Conservation (phyloP, 2,888 invertebrate species). For the Pseudococcus viburni region DNA sequence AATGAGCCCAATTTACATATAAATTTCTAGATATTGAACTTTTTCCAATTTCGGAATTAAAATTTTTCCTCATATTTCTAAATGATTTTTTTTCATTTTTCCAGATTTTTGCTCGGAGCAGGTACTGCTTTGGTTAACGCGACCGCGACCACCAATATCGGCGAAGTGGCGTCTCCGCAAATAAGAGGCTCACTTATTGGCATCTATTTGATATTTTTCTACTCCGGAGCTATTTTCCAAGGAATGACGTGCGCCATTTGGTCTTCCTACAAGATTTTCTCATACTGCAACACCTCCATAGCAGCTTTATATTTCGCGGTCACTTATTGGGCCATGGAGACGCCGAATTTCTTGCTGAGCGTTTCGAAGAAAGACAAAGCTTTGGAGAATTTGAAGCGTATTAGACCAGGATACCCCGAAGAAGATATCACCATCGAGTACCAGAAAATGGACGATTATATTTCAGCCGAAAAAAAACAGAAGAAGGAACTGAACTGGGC, state of each 20-base stretch:
- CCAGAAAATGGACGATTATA: conserved; percentile 44
- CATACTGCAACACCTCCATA: not conserved
- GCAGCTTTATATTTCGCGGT: conserved; percentile 39
- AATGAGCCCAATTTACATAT: not conserved
- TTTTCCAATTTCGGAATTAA: not conserved
- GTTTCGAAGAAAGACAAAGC: conserved; percentile 30
- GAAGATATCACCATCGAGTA: conserved; percentile 31
- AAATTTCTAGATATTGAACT: not conserved
- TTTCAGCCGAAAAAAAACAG: not conserved
- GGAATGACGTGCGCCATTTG: conserved; percentile 1
- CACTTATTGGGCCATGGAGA: conserved; percentile 49
- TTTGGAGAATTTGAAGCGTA: not conserved
- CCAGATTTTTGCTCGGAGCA: conserved; percentile 37
- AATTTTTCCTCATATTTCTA: not conserved
- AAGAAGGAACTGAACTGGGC: conserved; percentile 23
- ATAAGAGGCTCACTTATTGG: conserved; percentile 35
- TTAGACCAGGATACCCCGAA: conserved; percentile 40
- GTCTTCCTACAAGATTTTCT: conserved; percentile 36
- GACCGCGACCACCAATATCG: conserved; percentile 19
- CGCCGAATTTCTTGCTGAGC: conserved; percentile 47
- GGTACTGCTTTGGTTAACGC: conserved; percentile 48
- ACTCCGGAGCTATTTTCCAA: conserved; percentile 44
- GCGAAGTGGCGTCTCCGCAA: conserved; percentile 41
- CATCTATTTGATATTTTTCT: conserved; percentile 22
- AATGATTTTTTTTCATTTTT: not conserved